Conservation (phyloP, 2,113 vertebrate genomes). For the Eubucco bourcierii region DNA sequence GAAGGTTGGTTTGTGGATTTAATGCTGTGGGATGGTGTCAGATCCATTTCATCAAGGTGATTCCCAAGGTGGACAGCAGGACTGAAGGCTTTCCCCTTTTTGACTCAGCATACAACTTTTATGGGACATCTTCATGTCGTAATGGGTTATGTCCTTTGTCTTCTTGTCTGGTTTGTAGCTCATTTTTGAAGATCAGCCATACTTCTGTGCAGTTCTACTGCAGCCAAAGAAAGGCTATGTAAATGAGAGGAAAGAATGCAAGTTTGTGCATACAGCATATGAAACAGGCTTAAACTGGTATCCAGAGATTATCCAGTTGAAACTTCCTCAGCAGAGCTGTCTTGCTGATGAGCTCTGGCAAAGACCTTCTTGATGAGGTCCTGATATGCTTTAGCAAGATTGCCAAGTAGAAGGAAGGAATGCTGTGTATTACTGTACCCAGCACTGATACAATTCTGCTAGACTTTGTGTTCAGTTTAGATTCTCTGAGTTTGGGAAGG, state of each 20-base stretch:
- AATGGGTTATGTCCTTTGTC: not conserved
- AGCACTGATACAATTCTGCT: not conserved
- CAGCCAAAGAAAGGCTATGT: slow-evolving; percentile 8
- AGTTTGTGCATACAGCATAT: not conserved
- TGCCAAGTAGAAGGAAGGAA: not conserved
- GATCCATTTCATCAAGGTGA: not conserved
- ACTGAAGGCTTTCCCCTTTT: not conserved
- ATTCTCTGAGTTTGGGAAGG: not conserved
- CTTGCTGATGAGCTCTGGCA: slow-evolving; percentile 28
- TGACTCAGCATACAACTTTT: not conserved
- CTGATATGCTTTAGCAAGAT: not conserved
- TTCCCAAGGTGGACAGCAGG: not conserved
- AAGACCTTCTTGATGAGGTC: not conserved
- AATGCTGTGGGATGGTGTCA: not conserved
- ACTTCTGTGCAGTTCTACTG: not conserved
- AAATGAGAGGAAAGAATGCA: slow-evolving; percentile 24
- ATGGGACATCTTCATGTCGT: not conserved
- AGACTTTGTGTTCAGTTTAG: not conserved
- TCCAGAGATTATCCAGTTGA: slow-evolving; percentile 19
- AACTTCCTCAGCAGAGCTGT: slow-evolving; percentile 24
- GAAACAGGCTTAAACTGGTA: not conserved
- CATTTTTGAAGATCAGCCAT: not conserved
- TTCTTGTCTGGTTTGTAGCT: not conserved
- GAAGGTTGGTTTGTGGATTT: not conserved
- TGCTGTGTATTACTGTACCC: slow-evolving; percentile 1